Conservation (phyloP, 2,888 invertebrate species). For the Campoplex capitator region DNA sequence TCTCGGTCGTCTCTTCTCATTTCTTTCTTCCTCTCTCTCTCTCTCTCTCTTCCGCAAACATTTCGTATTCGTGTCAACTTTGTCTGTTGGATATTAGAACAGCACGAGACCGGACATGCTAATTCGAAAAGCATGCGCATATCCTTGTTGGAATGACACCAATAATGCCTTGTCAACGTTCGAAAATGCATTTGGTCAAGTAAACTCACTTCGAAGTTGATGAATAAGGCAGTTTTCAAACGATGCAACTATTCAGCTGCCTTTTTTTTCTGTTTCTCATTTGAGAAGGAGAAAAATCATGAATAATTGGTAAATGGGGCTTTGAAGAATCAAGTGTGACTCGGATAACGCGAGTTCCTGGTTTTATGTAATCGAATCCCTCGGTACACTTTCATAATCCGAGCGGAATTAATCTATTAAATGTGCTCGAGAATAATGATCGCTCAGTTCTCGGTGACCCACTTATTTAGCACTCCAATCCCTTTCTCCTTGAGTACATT, state of each 20-base stretch:
- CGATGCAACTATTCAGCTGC: background rate
- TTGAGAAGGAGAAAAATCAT: background rate
- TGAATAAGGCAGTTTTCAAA: background rate
- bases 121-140: constrained; percentile 51
- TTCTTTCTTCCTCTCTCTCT: background rate
- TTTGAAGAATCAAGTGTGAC: background rate
- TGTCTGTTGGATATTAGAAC: constrained; percentile 28
- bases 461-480: constrained; percentile 49
- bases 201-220: background rate
- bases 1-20: constrained; percentile 6
- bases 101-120: constrained; percentile 57
- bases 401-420: constrained; percentile 62
- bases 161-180: constrained; percentile 24
- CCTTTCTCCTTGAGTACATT: constrained; percentile 4
- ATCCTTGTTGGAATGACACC: constrained; percentile 26
- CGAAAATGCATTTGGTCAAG: constrained; percentile 10
- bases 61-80: constrained; percentile 26
- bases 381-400: constrained; percentile 64
- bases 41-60: background rate
- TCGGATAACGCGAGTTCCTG: constrained; percentile 20
- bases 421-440: constrained; percentile 49
- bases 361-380: constrained; percentile 43
- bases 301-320: background rate
- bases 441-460: constrained; percentile 60
- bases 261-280: background rate